phyloP scores from a whole-genome alignment of 2,888 invertebrate genomes.

The Himalopsyche kuldschensis region DNA sequence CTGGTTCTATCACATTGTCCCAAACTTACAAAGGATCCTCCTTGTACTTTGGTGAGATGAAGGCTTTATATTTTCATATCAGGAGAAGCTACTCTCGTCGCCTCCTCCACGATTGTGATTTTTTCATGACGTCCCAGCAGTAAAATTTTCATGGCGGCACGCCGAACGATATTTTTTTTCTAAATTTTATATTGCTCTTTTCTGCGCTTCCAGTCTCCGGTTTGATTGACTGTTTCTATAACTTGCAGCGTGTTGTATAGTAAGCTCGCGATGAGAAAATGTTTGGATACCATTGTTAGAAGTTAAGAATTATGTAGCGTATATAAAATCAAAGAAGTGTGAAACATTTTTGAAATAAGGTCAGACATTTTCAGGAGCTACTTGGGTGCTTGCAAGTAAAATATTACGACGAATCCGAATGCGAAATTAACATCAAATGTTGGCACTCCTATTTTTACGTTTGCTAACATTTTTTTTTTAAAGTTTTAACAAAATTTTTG shows the following conservation, averaged over 20 bases:
- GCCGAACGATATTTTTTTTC: neutral
- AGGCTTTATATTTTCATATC: constrained; percentile 28
- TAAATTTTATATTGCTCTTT: neutral
- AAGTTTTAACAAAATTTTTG: too few relatives aligned
- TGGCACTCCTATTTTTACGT: too few relatives aligned
- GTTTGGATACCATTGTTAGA: too few relatives aligned
- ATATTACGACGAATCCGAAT: too few relatives aligned
- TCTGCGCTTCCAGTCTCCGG: neutral
- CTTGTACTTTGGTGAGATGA: constrained; percentile 7
- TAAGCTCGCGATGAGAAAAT: neutral
- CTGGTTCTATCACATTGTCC: constrained; percentile 15
- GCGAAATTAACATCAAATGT: too few relatives aligned
- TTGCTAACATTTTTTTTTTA: too few relatives aligned
- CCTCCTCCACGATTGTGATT: constrained; percentile 2
- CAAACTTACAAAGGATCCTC: constrained; percentile 16
- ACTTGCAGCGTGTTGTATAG: neutral
- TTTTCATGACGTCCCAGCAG: neutral
- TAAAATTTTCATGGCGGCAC: neutral
- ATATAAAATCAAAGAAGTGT: too few relatives aligned
- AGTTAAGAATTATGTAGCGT: too few relatives aligned
- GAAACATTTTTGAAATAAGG: too few relatives aligned
- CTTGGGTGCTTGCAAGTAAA: too few relatives aligned
- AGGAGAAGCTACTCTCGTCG: constrained; percentile 4
- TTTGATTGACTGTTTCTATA: constrained; percentile 2
- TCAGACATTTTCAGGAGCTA: too few relatives aligned